Conservation (phyloP, 2,888 invertebrate genomes). For the Ischnura elegans region DNA sequence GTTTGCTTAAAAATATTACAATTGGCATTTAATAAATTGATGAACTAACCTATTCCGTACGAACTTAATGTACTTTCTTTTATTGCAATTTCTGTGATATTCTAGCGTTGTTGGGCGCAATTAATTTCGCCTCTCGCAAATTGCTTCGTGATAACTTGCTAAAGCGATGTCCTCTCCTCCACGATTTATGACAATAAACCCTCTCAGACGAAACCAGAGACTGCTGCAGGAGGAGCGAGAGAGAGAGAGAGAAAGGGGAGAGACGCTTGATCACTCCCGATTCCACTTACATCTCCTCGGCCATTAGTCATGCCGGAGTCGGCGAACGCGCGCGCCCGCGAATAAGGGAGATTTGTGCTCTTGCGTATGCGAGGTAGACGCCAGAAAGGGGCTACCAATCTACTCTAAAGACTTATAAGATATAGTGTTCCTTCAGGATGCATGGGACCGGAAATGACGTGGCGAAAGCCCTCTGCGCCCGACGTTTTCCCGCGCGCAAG, state of each 20-base stretch:
- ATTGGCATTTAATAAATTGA: too few species aligned
- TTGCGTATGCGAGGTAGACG: neutral
- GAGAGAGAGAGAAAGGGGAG: too few species aligned
- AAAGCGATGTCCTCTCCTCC: neutral
- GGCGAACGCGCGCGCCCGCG: neutral
- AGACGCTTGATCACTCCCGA: slow-evolving; percentile 3
- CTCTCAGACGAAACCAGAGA: slow-evolving; percentile 27
- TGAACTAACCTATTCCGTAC: too few species aligned
- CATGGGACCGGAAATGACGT: slow-evolving; percentile 65
- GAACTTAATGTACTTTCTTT: neutral
- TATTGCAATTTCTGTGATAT: neutral
- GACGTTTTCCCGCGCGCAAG: slow-evolving; percentile 24
- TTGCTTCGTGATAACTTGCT: slow-evolving; percentile 5
- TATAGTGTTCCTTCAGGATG: slow-evolving; percentile 56
- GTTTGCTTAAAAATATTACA: too few species aligned
- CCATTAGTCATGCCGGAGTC: slow-evolving; percentile 40
- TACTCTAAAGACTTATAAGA: slow-evolving; percentile 54
- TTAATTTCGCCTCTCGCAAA: neutral
- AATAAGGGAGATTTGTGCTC: neutral
- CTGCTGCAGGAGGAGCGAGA: too few species aligned
- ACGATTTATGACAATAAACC: slow-evolving; percentile 38
- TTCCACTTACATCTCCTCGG: slow-evolving; percentile 33
- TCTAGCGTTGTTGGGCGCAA: neutral
- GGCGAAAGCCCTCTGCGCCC: slow-evolving; percentile 39
- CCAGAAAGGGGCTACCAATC: slow-evolving; percentile 18